These are phyloP conservation scores for Vimba vimba DNA, from an alignment of 2,113 vertebrate species.

Conservation along the genomic window DNA sequence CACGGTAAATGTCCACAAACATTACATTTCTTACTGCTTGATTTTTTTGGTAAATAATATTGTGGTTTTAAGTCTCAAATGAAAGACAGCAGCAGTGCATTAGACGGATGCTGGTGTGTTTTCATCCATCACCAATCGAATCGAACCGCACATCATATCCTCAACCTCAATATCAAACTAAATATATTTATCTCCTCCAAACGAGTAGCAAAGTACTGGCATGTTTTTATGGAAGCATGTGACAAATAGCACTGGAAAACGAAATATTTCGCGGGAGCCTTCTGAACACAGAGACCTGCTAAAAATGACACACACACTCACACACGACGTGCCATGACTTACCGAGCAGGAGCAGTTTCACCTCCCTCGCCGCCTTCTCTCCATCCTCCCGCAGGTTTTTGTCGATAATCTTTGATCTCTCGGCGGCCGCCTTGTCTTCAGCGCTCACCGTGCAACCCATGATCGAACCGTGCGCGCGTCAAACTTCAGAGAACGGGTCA, in stretches of 20 bases:
- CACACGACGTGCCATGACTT: conserved; percentile 62
- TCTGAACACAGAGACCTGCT: background rate
- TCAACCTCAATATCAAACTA: background rate
- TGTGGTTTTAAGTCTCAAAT: background rate
- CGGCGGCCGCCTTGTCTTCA: conserved; percentile 92
- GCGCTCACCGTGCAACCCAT: conserved; percentile 96
- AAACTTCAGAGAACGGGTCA: conserved; percentile 13
- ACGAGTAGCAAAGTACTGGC: background rate
- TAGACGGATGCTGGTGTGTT: background rate
- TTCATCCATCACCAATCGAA: background rate
- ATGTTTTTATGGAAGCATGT: background rate
- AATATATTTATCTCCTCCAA: background rate
- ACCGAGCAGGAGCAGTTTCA: conserved; percentile 92
- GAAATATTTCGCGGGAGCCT: background rate
- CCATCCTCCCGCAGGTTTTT: conserved; percentile 95
- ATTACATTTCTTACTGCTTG: background rate
- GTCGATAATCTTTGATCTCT: conserved; percentile 96
- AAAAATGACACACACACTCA: background rate
- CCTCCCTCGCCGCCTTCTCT: conserved; percentile 93
- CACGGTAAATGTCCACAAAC: background rate
- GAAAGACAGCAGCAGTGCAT: background rate
- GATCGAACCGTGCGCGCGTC: conserved; percentile 64
- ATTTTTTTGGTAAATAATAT: background rate
- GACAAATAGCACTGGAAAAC: background rate
- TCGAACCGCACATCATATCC: background rate